Evolutionary conservation across 1,140 invertebrate genomes (phyloP).

Genomic region (Ceratosolen solmsi): DNA sequence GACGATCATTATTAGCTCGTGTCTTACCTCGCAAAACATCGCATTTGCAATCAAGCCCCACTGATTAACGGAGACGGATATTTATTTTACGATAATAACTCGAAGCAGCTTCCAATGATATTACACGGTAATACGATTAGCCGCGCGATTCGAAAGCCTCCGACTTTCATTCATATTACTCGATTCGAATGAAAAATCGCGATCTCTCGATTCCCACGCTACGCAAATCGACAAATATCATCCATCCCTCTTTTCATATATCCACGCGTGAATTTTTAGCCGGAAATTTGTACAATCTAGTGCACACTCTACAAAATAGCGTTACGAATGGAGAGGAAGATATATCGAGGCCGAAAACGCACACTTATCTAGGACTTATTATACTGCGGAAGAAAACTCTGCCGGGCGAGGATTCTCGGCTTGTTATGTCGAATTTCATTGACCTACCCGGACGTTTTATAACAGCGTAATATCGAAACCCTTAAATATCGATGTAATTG

Average conservation of each 20-base stretch:
- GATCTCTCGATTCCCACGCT: slow-evolving; percentile 14
- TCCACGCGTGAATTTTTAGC: too few species aligned
- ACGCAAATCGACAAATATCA: slow-evolving; percentile 22
- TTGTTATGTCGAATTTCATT: not conserved
- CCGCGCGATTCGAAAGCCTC: too few species aligned
- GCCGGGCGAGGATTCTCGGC: not conserved
- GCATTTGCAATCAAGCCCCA: too few species aligned
- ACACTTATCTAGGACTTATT: not conserved
- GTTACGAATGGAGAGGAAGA: not conserved
- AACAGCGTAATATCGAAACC: too few species aligned
- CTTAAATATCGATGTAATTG: not conserved
- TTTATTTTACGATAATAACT: too few species aligned
- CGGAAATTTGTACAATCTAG: not conserved
- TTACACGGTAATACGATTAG: not conserved
- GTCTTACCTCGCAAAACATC: too few species aligned
- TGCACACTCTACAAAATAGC: not conserved
- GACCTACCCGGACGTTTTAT: not conserved
- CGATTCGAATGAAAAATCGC: slow-evolving; percentile 7
- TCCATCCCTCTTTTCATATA: slow-evolving; percentile 7
- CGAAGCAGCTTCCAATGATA: not conserved
- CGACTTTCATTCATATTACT: not conserved
- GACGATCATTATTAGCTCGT: too few species aligned
- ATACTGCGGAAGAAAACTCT: not conserved
- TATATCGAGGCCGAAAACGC: not conserved
- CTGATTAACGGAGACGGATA: too few species aligned